Percentiles rank a stretch among this genome's conserved stretches.
phyloP scores from a whole-genome alignment of 2,888 invertebrate species.

The Alentia gelatinosa region DNA sequence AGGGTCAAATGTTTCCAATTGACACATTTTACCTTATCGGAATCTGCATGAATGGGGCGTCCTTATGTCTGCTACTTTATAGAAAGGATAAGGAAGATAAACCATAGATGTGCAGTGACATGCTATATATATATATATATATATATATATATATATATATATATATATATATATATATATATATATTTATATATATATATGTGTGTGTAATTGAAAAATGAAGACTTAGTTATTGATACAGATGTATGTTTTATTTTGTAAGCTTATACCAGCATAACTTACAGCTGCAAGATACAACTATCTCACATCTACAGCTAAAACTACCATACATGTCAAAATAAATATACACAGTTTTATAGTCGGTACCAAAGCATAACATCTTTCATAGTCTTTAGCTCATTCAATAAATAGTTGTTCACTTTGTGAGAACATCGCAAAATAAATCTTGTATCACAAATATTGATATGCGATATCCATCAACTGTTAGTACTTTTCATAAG shows the following conservation, averaged over 20 bases:
- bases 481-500: background rate
- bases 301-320: background rate
- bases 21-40: background rate
- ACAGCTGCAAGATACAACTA: constrained; percentile 10
- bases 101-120: background rate
- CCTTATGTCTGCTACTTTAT: background rate
- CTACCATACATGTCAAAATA: constrained; percentile 18
- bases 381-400: background rate
- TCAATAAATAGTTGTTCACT: constrained; percentile 32
- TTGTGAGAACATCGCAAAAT: constrained; percentile 7
- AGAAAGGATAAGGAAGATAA: background rate
- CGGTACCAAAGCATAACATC: background rate
- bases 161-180: no score
- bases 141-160: no score
- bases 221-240: background rate
- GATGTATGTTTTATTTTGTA: constrained; percentile 11
- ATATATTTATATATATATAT: no score
- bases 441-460: constrained; percentile 22
- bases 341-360: constrained; percentile 27
- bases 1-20: constrained; percentile 12
- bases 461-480: constrained; percentile 13
- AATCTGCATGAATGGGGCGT: background rate
- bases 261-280: constrained; percentile 18
- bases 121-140: no score
- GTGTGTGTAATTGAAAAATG: no score